Evolutionary conservation across 2,888 invertebrate species (phyloP).

Genomic region (Vandiemenella viatica): DNA sequence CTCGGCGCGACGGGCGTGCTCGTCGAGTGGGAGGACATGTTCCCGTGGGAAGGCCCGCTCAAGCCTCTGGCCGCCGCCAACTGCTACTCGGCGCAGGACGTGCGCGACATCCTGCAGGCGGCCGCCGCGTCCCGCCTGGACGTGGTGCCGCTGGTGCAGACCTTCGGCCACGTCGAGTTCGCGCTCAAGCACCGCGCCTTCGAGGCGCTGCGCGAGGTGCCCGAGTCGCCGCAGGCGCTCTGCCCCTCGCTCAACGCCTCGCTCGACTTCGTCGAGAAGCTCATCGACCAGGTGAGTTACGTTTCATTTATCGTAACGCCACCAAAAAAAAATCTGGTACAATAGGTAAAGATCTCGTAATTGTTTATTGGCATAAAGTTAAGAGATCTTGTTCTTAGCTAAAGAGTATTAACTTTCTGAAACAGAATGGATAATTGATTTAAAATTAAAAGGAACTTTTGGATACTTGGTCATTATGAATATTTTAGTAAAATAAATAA

Average conservation of each 20-base stretch:
- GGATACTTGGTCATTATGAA: no score
- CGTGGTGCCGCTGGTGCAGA: constrained; percentile 59
- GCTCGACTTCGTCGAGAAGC: constrained; percentile 42
- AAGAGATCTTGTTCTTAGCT: no score
- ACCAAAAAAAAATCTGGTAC: no score
- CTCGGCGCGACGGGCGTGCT: constrained; percentile 58
- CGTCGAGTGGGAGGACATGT: constrained; percentile 70
- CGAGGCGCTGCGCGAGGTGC: constrained; percentile 45
- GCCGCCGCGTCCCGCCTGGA: constrained; percentile 42
- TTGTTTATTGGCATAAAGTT: no score
- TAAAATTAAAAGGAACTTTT: no score
- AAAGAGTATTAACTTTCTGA: no score
- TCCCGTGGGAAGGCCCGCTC: constrained; percentile 50
- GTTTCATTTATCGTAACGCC: no score
- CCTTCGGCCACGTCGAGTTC: constrained; percentile 63
- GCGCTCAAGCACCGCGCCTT: constrained; percentile 50
- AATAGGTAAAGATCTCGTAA: no score
- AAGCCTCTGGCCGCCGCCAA: constrained; percentile 38
- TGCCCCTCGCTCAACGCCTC: constrained; percentile 52
- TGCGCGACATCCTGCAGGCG: constrained; percentile 34
- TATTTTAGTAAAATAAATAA: no score
- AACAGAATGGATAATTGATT: no score
- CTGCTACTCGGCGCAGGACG: constrained; percentile 41
- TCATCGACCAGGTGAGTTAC: constrained; percentile 60
- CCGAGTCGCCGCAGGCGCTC: constrained; percentile 50